Conservation (phyloP, 2,113 vertebrate species). For the Saguinus imperator region DNA sequence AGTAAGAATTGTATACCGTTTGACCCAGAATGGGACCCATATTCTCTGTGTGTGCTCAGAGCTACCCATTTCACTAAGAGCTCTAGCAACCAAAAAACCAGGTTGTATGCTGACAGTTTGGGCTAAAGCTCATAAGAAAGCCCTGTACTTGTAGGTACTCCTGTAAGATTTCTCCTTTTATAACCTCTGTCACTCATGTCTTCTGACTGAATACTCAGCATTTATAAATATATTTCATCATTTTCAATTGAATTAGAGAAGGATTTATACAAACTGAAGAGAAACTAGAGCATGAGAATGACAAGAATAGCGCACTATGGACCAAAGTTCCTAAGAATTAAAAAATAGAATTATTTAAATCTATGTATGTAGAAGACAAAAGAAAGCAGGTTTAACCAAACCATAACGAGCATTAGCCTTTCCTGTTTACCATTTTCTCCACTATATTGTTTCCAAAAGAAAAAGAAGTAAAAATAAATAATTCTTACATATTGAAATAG, state of each 20-base stretch:
- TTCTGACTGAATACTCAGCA: neutral
- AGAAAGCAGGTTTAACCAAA: conserved; percentile 7
- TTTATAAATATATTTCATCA: neutral
- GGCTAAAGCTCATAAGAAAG: neutral
- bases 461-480: conserved; percentile 41
- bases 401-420: neutral
- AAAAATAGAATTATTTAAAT: conserved; percentile 55
- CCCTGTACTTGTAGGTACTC: rapidly evolving
- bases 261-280: conserved; percentile 22
- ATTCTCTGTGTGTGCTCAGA: neutral
- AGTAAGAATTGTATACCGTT: neutral
- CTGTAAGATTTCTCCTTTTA: neutral
- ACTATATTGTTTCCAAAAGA: conserved; percentile 32
- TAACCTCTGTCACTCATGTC: neutral
- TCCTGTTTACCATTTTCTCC: neutral
- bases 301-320: neutral
- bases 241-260: conserved; percentile 23
- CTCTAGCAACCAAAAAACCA: neutral
- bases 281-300: conserved; percentile 18
- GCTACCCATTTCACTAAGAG: neutral
- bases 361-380: conserved; percentile 13
- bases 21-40: neutral
- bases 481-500: neutral
- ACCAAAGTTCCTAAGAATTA: neutral
- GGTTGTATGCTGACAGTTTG: neutral